Evolutionary conservation across 2,113 vertebrate species (phyloP).

Genomic region (Sinocyclocheilus grahami): DNA sequence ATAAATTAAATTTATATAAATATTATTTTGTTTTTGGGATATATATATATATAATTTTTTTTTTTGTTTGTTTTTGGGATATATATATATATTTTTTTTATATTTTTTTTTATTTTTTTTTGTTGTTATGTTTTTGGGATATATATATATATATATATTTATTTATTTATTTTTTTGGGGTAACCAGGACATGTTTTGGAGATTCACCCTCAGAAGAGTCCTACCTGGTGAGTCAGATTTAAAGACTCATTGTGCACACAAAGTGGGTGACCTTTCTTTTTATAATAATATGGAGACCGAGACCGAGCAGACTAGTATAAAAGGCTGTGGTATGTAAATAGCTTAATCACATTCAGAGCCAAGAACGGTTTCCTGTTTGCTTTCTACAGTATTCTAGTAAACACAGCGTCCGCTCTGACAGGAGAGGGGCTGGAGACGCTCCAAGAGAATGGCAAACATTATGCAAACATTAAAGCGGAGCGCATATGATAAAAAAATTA

Average conservation of each 20-base stretch:
- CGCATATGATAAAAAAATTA: background rate
- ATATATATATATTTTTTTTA: too few relatives aligned
- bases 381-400: slow-evolving; percentile 51
- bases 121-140: too few relatives aligned
- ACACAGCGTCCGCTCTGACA: slow-evolving; percentile 39
- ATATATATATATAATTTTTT: too few relatives aligned
- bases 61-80: too few relatives aligned
- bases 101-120: too few relatives aligned
- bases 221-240: background rate
- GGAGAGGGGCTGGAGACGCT: slow-evolving; percentile 15
- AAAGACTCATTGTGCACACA: background rate
- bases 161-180: too few relatives aligned
- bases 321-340: slow-evolving; percentile 55
- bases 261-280: slow-evolving; percentile 7
- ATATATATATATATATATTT: too few relatives aligned
- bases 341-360: slow-evolving; percentile 44
- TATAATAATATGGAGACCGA: background rate
- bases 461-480: slow-evolving; percentile 33
- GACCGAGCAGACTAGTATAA: background rate
- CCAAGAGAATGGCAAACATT: slow-evolving; percentile 47
- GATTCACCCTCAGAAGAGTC: background rate
- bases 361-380: slow-evolving; percentile 57
- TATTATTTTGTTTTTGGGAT: too few relatives aligned
- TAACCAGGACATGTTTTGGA: too few relatives aligned
- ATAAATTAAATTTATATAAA: too few relatives aligned